A percentile compares a stretch with the other conserved stretches of the same genome.
Evolutionary conservation across 2,113 vertebrate genomes (phyloP).

Genomic region (human (Homo sapiens)): GRCh38 chr5:35782501-35783000

Average conservation of each 20-base stretch:
- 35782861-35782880: neutral
- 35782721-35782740: neutral
- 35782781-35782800: neutral
- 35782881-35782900: neutral
- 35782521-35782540: neutral
- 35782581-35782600: slow-evolving; percentile 16
- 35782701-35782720: neutral
- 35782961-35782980: neutral
- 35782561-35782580: neutral
- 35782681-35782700: neutral
- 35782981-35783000: neutral
- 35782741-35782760: neutral
- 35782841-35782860: neutral
- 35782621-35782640: slow-evolving; percentile 31
- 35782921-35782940: neutral
- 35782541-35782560: neutral
- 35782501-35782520: neutral
- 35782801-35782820: neutral
- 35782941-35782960: neutral
- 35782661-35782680: neutral
- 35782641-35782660: neutral
- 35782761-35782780: neutral
- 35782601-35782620: neutral
- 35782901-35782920: neutral
- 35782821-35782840: neutral